Percentiles rank a stretch among this genome's conserved stretches.
Conservation (phyloP, 2,797 vertebrate species). For the Buphagus erythrorhynchus region DNA sequence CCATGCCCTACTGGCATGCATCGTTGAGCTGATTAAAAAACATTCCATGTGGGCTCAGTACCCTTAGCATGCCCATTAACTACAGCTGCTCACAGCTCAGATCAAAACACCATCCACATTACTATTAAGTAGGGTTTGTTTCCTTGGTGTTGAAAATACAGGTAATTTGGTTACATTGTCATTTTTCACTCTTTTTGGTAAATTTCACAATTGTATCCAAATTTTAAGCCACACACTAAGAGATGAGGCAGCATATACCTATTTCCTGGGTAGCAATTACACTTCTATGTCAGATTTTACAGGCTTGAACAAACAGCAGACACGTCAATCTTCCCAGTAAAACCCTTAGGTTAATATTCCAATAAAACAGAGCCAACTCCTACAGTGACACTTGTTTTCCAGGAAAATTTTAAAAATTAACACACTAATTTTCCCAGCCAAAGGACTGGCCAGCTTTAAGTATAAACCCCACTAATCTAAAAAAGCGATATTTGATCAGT, state of each 20-base stretch:
- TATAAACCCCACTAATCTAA: background rate
- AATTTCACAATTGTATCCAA: background rate
- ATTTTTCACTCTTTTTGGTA: background rate
- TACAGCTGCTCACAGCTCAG: background rate
- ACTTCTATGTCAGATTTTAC: background rate
- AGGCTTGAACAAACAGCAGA: background rate
- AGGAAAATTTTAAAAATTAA: background rate
- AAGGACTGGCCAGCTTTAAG: background rate
- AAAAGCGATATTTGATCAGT: background rate
- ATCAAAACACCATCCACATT: background rate
- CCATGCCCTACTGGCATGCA: background rate
- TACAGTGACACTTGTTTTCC: background rate
- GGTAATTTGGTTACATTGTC: rapidly evolving
- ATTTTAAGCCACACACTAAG: background rate
- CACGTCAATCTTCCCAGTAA: background rate
- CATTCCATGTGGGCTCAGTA: background rate
- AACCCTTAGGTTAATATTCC: background rate
- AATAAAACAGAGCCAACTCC: background rate
- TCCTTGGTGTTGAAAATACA: background rate
- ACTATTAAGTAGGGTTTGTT: background rate
- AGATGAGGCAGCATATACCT: background rate
- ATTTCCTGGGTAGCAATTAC: background rate
- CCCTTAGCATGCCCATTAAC: background rate
- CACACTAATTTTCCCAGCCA: background rate
- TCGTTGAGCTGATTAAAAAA: background rate